Percentiles rank a stretch among this genome's conserved stretches.
Evolutionary conservation across 1,140 invertebrate species (phyloP).

Genomic region (Meloidogyne chitwoodi): DNA sequence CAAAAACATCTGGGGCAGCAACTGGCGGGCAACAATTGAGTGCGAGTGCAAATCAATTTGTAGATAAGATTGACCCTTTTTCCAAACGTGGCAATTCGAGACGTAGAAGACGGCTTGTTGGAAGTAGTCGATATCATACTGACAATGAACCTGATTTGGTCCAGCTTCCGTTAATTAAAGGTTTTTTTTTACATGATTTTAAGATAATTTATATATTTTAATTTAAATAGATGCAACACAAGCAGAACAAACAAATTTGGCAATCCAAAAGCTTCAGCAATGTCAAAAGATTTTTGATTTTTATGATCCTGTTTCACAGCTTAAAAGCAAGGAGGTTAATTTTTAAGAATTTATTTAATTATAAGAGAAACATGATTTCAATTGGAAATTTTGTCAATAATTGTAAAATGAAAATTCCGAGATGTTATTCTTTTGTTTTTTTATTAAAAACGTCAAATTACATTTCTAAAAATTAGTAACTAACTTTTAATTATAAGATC

Average conservation of each 20-base stretch:
- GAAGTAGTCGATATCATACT: conserved; percentile 54
- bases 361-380: too few relatives aligned
- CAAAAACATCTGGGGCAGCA: conserved; percentile 52
- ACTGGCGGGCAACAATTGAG: conserved; percentile 57
- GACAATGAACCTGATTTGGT: conserved; percentile 58
- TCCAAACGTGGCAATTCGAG: conserved; percentile 52
- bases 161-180: conserved; percentile 56
- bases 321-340: conserved; percentile 66
- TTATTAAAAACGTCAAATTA: too few relatives aligned
- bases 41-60: conserved; percentile 58
- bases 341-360: too few relatives aligned
- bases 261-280: conserved; percentile 65
- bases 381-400: too few relatives aligned
- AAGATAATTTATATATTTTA: background rate
- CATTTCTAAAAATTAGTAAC: too few relatives aligned
- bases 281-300: conserved; percentile 66
- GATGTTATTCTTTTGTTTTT: too few relatives aligned
- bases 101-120: conserved; percentile 49
- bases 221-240: conserved; percentile 75
- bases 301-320: conserved; percentile 60
- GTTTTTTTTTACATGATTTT: conserved; percentile 21
- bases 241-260: conserved; percentile 63
- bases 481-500: too few relatives aligned
- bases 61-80: conserved; percentile 59
- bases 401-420: too few relatives aligned